phyloP scores from a whole-genome alignment of 2,888 invertebrate species.

The Rutpela maculata region DNA sequence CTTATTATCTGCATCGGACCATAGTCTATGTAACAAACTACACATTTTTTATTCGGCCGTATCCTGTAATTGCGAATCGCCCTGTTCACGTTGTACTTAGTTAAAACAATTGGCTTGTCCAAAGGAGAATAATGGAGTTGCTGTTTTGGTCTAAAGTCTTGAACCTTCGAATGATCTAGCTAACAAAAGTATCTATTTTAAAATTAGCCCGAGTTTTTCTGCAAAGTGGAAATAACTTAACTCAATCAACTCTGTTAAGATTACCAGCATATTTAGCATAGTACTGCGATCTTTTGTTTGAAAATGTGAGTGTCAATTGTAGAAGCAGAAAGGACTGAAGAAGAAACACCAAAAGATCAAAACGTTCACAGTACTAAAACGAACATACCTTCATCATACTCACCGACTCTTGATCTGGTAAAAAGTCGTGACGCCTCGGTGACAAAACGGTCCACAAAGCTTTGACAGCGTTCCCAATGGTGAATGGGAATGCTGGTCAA shows the following conservation, averaged over 20 bases:
- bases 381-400: conserved; percentile 72
- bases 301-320: conserved; percentile 1
- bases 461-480: conserved; percentile 93
- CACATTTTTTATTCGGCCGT: too few relatives aligned
- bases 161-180: not conserved
- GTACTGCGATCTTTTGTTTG: not conserved
- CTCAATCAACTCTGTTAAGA: not conserved
- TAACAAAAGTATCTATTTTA: not conserved
- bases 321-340: conserved; percentile 5
- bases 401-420: conserved; percentile 88
- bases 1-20: too few relatives aligned
- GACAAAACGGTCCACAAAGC: conserved; percentile 91
- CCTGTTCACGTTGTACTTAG: too few relatives aligned
- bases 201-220: not conserved
- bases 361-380: conserved; percentile 48
- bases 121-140: too few relatives aligned
- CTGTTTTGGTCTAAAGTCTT: not conserved
- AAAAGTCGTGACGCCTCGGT: conserved; percentile 91
- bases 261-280: conserved; percentile 1
- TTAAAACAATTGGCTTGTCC: too few relatives aligned
- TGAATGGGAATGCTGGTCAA: conserved; percentile 89
- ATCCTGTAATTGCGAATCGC: too few relatives aligned
- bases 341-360: conserved; percentile 13
- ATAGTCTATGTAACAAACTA: too few relatives aligned
- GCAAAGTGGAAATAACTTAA: not conserved